phyloP scores from a whole-genome alignment of 2,113 vertebrate genomes.

The Microcebus ravelobensis region DNA sequence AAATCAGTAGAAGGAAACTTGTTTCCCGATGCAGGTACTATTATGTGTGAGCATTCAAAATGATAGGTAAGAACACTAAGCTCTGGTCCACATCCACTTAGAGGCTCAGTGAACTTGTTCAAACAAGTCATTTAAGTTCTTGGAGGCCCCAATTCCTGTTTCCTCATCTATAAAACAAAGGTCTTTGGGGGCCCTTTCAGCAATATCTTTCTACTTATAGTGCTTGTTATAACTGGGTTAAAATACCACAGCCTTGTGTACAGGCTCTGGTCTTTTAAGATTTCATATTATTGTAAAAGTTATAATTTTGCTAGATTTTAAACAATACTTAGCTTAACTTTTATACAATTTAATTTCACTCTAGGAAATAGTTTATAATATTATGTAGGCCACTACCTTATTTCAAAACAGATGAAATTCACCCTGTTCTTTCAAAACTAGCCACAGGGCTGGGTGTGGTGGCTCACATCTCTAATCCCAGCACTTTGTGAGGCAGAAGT shows the following conservation, averaged over 20 bases:
- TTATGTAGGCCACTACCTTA: neutral
- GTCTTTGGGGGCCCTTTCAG: neutral
- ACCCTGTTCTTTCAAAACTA: neutral
- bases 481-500: neutral
- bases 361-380: neutral
- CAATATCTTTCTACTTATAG: neutral
- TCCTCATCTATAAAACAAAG: neutral
- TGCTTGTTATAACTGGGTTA: neutral
- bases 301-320: conserved; percentile 1
- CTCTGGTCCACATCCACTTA: neutral
- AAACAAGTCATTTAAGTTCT: neutral
- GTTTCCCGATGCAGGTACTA: neutral
- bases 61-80: neutral
- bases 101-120: neutral
- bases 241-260: neutral
- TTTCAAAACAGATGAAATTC: neutral
- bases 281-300: neutral
- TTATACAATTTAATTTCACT: neutral
- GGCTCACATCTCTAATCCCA: neutral
- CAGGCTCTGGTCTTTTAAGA: neutral
- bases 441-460: neutral
- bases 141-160: neutral
- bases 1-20: neutral
- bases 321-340: neutral
- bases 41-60: neutral